Evolutionary conservation across 2,797 vertebrate genomes (phyloP), one percentile per base, ranked within the genome.

Genomic region (Notamacropus eugenii): DNA sequence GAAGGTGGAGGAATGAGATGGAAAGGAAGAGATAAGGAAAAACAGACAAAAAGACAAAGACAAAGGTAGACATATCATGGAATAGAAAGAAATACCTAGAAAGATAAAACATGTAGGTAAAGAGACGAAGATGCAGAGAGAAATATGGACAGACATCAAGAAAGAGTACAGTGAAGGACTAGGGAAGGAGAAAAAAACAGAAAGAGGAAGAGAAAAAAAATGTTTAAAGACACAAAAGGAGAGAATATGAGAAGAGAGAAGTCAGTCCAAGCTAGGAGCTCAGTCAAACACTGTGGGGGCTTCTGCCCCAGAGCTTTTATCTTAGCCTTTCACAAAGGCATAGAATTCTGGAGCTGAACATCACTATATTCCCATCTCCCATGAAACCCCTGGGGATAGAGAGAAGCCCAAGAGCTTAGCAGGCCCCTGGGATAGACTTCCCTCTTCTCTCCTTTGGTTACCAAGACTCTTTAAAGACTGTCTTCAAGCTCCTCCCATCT

Each of bases 361-460:
- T 93, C n/a, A 52, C 82, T 87, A 91, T 1, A 27, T 11, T 74
- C 93, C 91, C 13, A 92, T 56, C 62, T 93, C 92, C 93, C 87
- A 67, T 67, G 59, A 28, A 0, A 24, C 55, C 62, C 87, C 91
- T 29, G 94, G 74, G 94, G 59, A 93, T 52, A 46, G 92, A 95
- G 91, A 96, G 94, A 90, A 56, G 74, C 27, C 10, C 8, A 93
- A 74, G 91, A 97, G 52, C 95, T 82, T 52, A 59, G 24, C 4
- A 50, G 74, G 40, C 74, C 24, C 74, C 74, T 87, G 40, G 74
- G 40, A 50, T 87, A 46, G 91, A 94, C 96, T 95, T 96, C 92
- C 55, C 14, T 95, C 3, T n/a, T 92, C 94, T 92, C 96, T 97
- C 96, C 97, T 94, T 94, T 5, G 96, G 97, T 95, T 90, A 95